phyloP scores from a whole-genome alignment of 2,113 vertebrate species.

The Turdus rufiventris region DNA sequence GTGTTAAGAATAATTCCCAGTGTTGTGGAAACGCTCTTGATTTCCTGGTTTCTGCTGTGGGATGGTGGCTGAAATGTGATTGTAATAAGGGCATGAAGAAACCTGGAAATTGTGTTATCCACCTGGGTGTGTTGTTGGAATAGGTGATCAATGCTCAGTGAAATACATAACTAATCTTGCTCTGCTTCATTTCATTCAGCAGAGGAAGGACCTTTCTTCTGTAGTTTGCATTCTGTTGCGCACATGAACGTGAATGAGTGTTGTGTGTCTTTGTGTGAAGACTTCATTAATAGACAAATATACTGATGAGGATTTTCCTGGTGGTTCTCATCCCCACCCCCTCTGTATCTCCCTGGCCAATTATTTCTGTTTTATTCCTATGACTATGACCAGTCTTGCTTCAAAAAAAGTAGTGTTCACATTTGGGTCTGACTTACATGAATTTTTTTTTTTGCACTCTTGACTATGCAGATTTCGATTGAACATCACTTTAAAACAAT shows the following conservation, averaged over 20 bases:
- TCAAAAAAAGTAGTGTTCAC: background rate
- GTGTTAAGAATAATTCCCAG: background rate
- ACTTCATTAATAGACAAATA: background rate
- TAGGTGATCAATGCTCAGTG: background rate
- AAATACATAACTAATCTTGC: background rate
- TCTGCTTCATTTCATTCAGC: background rate
- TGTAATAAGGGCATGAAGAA: background rate
- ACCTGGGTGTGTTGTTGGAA: background rate
- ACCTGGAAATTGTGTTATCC: background rate
- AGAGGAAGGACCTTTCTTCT: background rate
- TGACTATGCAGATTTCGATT: constrained; percentile 50
- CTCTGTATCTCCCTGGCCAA: background rate
- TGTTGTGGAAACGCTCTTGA: background rate
- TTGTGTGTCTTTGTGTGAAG: constrained; percentile 28
- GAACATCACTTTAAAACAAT: constrained; percentile 23
- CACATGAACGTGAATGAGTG: background rate
- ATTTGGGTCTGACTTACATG: background rate
- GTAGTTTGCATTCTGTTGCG: background rate
- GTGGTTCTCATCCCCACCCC: background rate
- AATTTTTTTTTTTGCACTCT: background rate
- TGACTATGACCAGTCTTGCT: background rate
- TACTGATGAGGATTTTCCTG: background rate
- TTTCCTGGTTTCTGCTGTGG: background rate
- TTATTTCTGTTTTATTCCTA: background rate
- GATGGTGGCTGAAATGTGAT: background rate